Conservation (phyloP, 2,797 vertebrate genomes). For the Adelosebastes latens region DNA sequence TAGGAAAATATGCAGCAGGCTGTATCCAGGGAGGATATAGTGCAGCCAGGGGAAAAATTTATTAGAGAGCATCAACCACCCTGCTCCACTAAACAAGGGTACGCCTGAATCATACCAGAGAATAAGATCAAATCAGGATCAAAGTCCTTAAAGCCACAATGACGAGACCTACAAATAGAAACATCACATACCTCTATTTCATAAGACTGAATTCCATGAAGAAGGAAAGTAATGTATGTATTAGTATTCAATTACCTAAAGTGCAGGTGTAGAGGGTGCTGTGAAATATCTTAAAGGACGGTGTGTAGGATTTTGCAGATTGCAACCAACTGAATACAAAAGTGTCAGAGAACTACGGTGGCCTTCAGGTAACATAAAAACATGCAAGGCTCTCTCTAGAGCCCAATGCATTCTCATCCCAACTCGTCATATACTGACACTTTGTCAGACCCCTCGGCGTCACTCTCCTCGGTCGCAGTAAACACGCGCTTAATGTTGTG, state of each 20-base stretch:
- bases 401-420: too few species aligned
- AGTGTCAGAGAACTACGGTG: too few species aligned
- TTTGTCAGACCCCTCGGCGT: too few species aligned
- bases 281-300: neutral
- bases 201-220: neutral
- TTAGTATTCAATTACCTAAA: neutral
- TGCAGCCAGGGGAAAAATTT: conserved; percentile 4
- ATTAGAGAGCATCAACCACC: conserved; percentile 16
- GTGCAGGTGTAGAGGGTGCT: neutral
- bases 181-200: neutral
- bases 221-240: neutral
- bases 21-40: neutral
- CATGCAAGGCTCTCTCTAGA: too few species aligned
- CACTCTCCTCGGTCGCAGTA: too few species aligned
- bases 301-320: too few species aligned
- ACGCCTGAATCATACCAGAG: conserved; percentile 13
- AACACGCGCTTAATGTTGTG: too few species aligned
- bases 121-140: conserved; percentile 43
- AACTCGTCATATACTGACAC: too few species aligned
- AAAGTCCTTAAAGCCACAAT: conserved; percentile 17
- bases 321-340: too few species aligned
- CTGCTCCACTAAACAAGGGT: neutral
- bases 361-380: too few species aligned
- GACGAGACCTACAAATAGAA: conserved; percentile 18
- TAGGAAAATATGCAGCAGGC: conserved; percentile 5